These are phyloP conservation scores for Falco biarmicus DNA, from an alignment of 2,797 vertebrate genomes.

Conservation along the genomic window DNA sequence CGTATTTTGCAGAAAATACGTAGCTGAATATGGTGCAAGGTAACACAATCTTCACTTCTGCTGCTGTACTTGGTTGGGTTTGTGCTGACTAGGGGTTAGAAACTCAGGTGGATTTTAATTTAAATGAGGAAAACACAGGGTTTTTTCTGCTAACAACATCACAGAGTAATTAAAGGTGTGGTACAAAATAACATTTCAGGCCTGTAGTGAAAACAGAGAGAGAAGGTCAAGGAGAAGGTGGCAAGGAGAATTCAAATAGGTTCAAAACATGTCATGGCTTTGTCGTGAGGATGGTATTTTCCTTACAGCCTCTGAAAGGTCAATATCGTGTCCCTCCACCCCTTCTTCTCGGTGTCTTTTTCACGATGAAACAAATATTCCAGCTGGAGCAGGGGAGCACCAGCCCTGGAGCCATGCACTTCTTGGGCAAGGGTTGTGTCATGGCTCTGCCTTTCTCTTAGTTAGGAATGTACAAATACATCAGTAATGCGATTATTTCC, in stretches of 20 bases:
- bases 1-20: background rate
- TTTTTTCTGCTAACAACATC: background rate
- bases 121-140: background rate
- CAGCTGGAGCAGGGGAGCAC: background rate
- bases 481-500: background rate
- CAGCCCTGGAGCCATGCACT: background rate
- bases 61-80: background rate
- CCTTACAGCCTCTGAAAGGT: background rate
- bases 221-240: background rate
- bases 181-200: background rate
- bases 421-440: background rate
- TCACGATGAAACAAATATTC: background rate
- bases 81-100: background rate
- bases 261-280: background rate
- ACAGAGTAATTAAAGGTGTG: background rate
- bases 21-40: background rate
- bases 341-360: background rate
- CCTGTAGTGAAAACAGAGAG: background rate
- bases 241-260: background rate
- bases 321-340: background rate
- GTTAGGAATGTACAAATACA: background rate
- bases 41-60: background rate
- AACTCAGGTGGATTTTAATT: background rate
- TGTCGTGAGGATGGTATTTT: background rate
- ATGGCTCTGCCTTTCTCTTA: background rate